Conservation (phyloP, 1,140 invertebrate species). For the Chionoecetes opilio region DNA sequence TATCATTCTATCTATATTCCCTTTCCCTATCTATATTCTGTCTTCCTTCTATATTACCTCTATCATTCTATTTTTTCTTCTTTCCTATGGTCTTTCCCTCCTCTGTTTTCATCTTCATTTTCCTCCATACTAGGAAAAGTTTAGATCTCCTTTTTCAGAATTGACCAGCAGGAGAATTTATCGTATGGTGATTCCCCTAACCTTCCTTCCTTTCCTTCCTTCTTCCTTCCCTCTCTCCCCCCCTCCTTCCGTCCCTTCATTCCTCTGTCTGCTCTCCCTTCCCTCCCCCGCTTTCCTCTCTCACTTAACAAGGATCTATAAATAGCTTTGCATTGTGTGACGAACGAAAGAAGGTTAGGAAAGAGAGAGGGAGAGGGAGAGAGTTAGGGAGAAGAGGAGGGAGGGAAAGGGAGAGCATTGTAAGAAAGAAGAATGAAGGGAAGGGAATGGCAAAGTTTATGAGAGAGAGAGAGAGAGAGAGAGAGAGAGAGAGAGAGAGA, state of each 20-base stretch:
- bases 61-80: not conserved
- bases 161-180: not conserved
- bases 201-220: not conserved
- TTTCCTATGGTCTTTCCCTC: not conserved
- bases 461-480: not conserved
- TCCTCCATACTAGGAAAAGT: not conserved
- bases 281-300: not conserved
- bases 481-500: conserved; percentile 56
- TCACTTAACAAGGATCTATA: not conserved
- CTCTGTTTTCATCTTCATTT: no score
- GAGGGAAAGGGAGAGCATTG: not conserved
- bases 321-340: not conserved
- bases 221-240: not conserved
- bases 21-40: not conserved
- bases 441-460: not conserved
- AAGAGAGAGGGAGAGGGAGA: not conserved
- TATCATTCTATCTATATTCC: no score
- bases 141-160: not conserved
- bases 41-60: not conserved
- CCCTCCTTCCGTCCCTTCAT: not conserved
- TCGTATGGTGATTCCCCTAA: not conserved
- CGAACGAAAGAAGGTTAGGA: not conserved
- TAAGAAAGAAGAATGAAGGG: not conserved
- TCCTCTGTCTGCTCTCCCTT: no score
- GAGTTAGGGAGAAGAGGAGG: not conserved